Evolutionary conservation across 2,113 vertebrate species (phyloP).

Genomic region (Trichechus manatus): DNA sequence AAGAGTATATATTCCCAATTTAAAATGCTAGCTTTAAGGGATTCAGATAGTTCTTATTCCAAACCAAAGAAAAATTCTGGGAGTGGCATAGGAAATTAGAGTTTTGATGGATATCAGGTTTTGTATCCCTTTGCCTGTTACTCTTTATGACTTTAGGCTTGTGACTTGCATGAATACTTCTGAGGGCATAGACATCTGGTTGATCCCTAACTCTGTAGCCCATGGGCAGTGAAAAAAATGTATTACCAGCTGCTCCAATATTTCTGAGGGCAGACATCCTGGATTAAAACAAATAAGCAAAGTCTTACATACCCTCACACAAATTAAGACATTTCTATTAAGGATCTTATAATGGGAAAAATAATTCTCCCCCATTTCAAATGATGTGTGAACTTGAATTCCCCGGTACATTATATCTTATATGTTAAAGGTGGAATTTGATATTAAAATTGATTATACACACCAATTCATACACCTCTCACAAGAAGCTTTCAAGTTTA

Average conservation of each 20-base stretch:
- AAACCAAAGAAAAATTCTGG: conserved; percentile 56
- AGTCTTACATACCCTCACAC: neutral
- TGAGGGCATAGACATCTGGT: neutral
- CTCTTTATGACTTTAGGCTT: conserved; percentile 49
- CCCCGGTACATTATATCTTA: neutral
- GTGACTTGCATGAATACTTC: conserved; percentile 42
- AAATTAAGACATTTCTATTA: neutral
- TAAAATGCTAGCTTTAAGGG: conserved; percentile 82
- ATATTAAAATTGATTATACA: neutral
- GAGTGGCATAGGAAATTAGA: neutral
- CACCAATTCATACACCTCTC: neutral
- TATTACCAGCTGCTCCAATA: neutral
- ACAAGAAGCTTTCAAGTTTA: neutral
- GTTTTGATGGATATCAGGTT: conserved; percentile 21
- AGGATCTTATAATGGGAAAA: neutral
- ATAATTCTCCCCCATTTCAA: neutral
- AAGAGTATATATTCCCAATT: conserved; percentile 68
- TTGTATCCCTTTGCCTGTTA: conserved; percentile 28
- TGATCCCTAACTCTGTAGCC: neutral
- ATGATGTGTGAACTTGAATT: neutral
- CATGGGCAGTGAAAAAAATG: neutral
- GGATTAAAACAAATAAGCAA: neutral
- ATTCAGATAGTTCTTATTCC: conserved; percentile 65
- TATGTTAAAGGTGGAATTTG: neutral
- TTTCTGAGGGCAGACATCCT: neutral